Evolutionary conservation across 1,140 invertebrate species (phyloP), one percentile per base, ranked within the genome.

Genomic region (Halesus radiatus): DNA sequence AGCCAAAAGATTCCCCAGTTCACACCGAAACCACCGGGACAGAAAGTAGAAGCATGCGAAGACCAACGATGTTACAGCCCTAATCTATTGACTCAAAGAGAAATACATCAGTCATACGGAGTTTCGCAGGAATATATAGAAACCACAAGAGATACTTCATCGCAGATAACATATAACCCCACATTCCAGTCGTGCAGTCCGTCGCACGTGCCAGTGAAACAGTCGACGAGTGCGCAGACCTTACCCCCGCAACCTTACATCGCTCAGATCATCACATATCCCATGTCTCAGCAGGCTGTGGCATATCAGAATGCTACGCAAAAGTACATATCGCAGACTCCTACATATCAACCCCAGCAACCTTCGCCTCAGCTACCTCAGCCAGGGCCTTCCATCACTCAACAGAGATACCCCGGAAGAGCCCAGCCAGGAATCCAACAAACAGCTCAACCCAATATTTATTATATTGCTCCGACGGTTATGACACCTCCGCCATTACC

Each of bases 121-220:
- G 81, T 83, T 1, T 80, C 81, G 3, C 76, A 77, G 56, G 81
- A 83, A 10, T 83, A 83, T 45, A 26, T 83, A 62, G 81, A 86
- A 52, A 84, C 85, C 79, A 84, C 85, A 76, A 86, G 86, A 80
- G 88, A 90, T 58, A 83, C 85, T 32, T 89, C 37, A 3, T 45
- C 89, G 3, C 89, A 89, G 84, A 88, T 90, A 53, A 90, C 89
- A 2, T 90, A 86, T 79, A 90, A 90, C 68, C 89, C 88, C 68
- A 90, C 89, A 88, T 90, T 90, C 88, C 88, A 90, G 85, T 89
- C 87, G 3, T 88, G 89, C 75, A 90, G 89, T 84, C 89, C 89
- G 3, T 87, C 89, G 22, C 89, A 89, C 80, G 56, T 53, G 7
- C 56, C 81, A 78, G 50, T 29, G 80, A 45, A 45, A 45, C 37